These are phyloP conservation scores for Amphiura filiformis DNA, from an alignment of 35 echinoderm and acorn worm species.

Conservation along the genomic window DNA sequence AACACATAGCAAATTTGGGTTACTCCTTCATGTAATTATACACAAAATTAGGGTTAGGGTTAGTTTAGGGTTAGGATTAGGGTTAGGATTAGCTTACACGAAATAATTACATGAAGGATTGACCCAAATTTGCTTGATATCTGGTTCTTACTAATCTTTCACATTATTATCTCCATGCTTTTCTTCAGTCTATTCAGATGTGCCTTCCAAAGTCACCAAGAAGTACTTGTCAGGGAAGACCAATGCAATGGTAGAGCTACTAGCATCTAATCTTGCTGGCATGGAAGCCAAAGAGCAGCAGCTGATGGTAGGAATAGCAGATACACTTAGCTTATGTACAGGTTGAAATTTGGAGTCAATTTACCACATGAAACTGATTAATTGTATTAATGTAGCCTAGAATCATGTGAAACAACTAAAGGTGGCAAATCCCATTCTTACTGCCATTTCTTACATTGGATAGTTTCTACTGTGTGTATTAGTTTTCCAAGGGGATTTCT, in stretches of 20 bases:
- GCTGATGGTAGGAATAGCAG: constrained; percentile 34
- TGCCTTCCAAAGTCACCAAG: background rate
- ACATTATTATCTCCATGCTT: background rate
- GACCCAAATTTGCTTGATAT: no score
- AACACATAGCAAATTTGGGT: no score
- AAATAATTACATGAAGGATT: no score
- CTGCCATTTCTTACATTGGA: no score
- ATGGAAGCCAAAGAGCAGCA: background rate
- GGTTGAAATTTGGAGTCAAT: background rate
- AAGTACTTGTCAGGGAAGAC: background rate
- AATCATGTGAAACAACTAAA: background rate
- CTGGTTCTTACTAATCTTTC: no score
- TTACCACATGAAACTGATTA: background rate
- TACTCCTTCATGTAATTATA: no score
- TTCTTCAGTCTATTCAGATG: background rate
- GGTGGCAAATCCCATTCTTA: no score
- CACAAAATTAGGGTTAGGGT: no score
- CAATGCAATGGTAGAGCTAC: constrained; percentile 15
- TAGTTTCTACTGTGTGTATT: no score
- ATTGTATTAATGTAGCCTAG: background rate
- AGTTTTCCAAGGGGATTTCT: no score
- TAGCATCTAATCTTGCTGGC: constrained; percentile 33
- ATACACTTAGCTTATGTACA: background rate
- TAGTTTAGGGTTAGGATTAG: no score
- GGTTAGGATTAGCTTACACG: no score